phyloP scores from a whole-genome alignment of 2,113 vertebrate genomes.

The Notiomystis cincta region DNA sequence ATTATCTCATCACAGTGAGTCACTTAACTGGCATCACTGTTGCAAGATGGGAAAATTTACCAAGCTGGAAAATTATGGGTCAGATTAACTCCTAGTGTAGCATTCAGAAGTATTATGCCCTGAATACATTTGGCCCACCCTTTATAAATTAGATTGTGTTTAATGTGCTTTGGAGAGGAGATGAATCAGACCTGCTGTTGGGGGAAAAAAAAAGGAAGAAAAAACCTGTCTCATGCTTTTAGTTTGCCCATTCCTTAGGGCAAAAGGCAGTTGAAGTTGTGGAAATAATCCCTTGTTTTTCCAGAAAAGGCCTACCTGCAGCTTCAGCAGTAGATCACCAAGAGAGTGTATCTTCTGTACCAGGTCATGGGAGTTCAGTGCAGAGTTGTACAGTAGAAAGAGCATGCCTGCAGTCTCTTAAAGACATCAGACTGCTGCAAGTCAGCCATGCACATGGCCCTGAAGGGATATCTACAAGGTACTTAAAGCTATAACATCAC shows the following conservation, averaged over 20 bases:
- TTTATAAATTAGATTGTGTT: constrained; percentile 53
- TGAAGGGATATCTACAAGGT: constrained; percentile 45
- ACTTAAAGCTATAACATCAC: constrained; percentile 26
- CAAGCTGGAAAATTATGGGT: constrained; percentile 64
- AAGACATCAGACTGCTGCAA: constrained; percentile 60
- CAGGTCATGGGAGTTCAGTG: constrained; percentile 66
- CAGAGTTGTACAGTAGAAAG: constrained; percentile 60
- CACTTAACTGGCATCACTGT: constrained; percentile 60
- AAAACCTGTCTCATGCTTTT: constrained; percentile 44
- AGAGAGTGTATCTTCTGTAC: constrained; percentile 48
- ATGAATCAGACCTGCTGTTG: constrained; percentile 44
- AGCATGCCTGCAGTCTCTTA: constrained; percentile 53
- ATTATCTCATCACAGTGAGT: constrained; percentile 66
- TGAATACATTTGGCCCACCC: constrained; percentile 60
- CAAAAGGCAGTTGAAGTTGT: constrained; percentile 50
- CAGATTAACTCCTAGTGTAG: constrained; percentile 61
- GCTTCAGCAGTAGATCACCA: constrained; percentile 48
- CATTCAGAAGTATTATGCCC: constrained; percentile 60
- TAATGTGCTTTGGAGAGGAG: constrained; percentile 41
- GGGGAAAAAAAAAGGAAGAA: background rate
- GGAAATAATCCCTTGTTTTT: constrained; percentile 59
- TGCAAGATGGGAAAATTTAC: constrained; percentile 66
- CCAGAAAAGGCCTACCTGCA: constrained; percentile 52
- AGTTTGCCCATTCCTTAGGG: constrained; percentile 53
- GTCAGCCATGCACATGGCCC: constrained; percentile 47